phyloP scores from a whole-genome alignment of 2,797 vertebrate species.

The Micrastur ruficollis region DNA sequence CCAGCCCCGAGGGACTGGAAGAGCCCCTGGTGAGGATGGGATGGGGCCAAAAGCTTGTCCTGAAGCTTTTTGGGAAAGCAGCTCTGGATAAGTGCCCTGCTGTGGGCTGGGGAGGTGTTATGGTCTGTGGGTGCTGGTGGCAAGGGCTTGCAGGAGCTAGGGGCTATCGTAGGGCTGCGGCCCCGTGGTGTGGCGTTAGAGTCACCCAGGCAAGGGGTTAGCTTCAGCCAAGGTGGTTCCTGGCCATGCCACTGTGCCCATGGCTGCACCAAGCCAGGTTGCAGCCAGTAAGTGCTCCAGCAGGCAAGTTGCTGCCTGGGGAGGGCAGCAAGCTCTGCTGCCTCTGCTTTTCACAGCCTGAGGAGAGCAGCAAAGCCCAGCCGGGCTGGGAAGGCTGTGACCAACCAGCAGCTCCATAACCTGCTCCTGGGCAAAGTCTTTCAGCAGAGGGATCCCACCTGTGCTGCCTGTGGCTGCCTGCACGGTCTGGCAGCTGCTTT shows the following conservation, averaged over 20 bases:
- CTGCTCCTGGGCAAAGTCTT: neutral
- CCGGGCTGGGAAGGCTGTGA: neutral
- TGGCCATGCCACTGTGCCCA: neutral
- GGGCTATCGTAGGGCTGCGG: neutral
- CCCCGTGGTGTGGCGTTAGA: neutral
- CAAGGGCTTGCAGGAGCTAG: neutral
- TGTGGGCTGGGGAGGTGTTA: neutral
- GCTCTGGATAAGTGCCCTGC: neutral
- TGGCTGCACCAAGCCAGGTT: neutral
- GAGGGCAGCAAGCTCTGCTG: neutral
- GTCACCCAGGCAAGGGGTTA: neutral
- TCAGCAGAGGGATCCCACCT: neutral
- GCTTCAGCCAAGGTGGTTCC: neutral
- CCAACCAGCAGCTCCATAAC: neutral
- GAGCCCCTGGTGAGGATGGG: accelerated
- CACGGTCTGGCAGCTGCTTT: neutral
- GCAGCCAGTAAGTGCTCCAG: neutral
- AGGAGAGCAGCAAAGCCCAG: neutral
- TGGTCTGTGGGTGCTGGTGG: neutral
- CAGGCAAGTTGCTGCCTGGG: neutral
- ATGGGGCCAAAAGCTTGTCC: neutral
- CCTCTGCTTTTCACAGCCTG: neutral
- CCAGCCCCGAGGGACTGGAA: neutral
- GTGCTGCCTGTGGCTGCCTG: neutral
- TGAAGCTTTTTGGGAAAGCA: neutral